Evolutionary conservation across 2,888 invertebrate species (phyloP), one percentile per base, ranked within the genome.

Genomic region (Onchidella celtica): DNA sequence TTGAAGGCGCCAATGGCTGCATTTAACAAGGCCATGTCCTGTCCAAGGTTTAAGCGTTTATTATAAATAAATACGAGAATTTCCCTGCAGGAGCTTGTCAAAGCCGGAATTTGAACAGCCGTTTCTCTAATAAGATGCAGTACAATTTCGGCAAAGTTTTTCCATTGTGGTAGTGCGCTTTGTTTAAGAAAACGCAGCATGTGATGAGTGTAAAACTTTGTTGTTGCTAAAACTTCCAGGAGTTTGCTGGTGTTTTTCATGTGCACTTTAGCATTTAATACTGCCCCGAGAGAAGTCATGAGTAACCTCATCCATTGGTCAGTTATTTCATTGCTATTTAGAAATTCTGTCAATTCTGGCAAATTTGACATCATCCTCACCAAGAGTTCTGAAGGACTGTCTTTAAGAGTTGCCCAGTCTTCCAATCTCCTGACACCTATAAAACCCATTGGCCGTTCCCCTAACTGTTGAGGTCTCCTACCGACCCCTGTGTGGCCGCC

Each of bases 291-390:
- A 11, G 38, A 69, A 2, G 34, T 38, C 40, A 69, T 38, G 4
- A 69, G 24, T 3, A 69, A 24, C 17, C 17, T 11, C 3, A 69
- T 3, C 3, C 3, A 69, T 6, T 69, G 11, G 24, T 14, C 2
- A 3, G n/a, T 3, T n/a, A 69, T 69, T 9, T 17, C 4, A 69
- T 11, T 4, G 14, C 17, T 9, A 24, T 69, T 69, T 6, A 69
- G 40, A 38, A 69, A 69, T 38, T 34, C 11, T 3, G 9, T 38
- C 11, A 69, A 34, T 38, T 69, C 69, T 38, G 69, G 69, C 9
- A 17, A 21, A 38, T 69, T 69, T 4, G 69, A 69, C 11, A 21
- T 34, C 69, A 69, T 69, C 69, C 69, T 38, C 3, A 38, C 40
- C 3, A 69, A 3, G 24, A 69, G 40, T 24, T 69, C 38, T 38